These are phyloP conservation scores for Dipus sagitta DNA, from an alignment of 2,797 vertebrate genomes.

Conservation along the genomic window DNA sequence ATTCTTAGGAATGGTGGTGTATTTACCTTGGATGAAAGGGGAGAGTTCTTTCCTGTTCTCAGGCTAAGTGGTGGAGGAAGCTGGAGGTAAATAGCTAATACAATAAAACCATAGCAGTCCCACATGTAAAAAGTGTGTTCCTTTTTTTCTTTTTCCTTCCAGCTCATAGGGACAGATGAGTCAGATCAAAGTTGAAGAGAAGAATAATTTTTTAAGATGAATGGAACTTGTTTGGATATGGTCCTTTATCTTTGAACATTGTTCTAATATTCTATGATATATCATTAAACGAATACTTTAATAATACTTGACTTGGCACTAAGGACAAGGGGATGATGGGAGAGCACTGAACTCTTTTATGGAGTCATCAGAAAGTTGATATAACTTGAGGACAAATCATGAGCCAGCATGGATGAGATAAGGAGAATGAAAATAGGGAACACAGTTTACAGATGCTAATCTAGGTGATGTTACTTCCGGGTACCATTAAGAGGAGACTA, in stretches of 20 bases:
- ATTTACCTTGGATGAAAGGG: too few relatives aligned
- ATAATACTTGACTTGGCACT: not conserved
- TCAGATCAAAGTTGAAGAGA: not conserved
- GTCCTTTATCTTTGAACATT: not conserved
- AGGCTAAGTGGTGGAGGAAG: not conserved
- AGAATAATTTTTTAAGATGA: not conserved
- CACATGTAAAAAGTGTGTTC: not conserved
- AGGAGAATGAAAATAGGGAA: not conserved
- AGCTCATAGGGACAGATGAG: too few relatives aligned
- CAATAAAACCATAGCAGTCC: not conserved
- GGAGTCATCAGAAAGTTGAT: conserved; percentile 6
- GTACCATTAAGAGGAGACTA: not conserved
- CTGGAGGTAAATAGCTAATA: too few relatives aligned
- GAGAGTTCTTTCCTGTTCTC: not conserved
- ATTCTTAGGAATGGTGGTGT: not conserved
- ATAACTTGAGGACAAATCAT: not conserved
- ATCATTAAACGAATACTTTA: not conserved
- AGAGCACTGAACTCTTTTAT: not conserved
- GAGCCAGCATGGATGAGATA: not conserved
- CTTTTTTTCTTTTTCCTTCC: too few relatives aligned
- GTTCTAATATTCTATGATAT: not conserved
- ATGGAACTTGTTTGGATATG: not conserved
- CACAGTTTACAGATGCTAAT: not conserved
- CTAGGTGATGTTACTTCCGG: not conserved
- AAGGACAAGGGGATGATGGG: not conserved